Evolutionary conservation across 2,797 vertebrate genomes (phyloP).

Genomic region (Melanotaenia pygmaea): DNA sequence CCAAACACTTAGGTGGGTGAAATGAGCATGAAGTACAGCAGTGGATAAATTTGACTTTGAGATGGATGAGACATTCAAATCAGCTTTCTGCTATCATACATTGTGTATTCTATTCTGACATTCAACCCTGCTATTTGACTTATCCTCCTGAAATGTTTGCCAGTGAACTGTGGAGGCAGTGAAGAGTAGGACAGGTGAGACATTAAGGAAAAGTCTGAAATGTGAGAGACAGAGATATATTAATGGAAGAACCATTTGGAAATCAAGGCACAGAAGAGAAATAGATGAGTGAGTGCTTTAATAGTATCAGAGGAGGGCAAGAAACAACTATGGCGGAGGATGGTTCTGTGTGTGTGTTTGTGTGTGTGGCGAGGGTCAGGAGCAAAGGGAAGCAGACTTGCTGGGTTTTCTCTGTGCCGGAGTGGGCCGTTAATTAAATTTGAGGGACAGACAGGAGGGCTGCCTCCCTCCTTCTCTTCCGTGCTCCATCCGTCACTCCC

Average conservation of each 20-base stretch:
- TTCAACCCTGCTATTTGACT: constrained; percentile 43
- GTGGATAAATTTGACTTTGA: constrained; percentile 53
- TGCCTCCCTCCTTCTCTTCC: constrained; percentile 75
- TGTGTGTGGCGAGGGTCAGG: constrained; percentile 59
- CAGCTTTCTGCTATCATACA: constrained; percentile 24
- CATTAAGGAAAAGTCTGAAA: constrained; percentile 37
- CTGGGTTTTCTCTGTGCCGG: constrained; percentile 75
- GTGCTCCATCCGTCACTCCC: constrained; percentile 49
- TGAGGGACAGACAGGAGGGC: constrained; percentile 85
- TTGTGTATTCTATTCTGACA: constrained; percentile 44
- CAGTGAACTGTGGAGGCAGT: constrained; percentile 49
- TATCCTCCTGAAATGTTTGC: constrained; percentile 41
- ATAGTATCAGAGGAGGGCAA: constrained; percentile 74
- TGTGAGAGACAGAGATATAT: constrained; percentile 38
- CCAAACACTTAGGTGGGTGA: constrained; percentile 59
- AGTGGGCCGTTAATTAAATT: constrained; percentile 88
- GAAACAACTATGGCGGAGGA: constrained; percentile 71
- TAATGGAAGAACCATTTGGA: constrained; percentile 73
- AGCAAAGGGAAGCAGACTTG: constrained; percentile 80
- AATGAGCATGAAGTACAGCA: constrained; percentile 26
- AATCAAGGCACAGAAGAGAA: constrained; percentile 64
- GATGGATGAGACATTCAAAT: constrained; percentile 39
- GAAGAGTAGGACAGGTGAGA: constrained; percentile 23
- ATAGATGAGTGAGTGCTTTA: constrained; percentile 77
- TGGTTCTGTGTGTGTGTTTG: constrained; percentile 48